Conservation (phyloP, 1,140 invertebrate species). For the Drosophila pseudoananassae region DNA sequence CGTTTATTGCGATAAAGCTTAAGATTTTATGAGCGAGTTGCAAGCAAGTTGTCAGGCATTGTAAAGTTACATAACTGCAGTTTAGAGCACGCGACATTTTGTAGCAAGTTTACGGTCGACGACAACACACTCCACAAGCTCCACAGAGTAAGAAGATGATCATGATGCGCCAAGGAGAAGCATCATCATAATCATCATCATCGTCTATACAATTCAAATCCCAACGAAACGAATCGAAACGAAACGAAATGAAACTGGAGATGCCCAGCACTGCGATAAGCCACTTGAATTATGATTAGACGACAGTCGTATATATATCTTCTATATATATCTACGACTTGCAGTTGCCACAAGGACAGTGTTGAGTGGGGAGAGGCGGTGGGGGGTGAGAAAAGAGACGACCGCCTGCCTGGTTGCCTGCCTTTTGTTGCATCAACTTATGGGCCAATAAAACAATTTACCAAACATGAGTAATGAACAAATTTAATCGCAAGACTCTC, state of each 20-base stretch:
- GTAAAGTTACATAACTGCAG: conserved; percentile 81
- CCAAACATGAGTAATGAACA: conserved; percentile 34
- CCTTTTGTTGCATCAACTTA: conserved; percentile 46
- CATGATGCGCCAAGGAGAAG: neutral
- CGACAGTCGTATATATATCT: conserved; percentile 58
- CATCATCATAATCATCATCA: conserved; percentile 16
- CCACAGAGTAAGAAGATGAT: neutral
- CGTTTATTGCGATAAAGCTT: conserved; percentile 64
- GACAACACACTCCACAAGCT: conserved; percentile 11
- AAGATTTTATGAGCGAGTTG: conserved; percentile 61
- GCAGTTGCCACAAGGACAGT: neutral
- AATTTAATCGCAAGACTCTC: neutral
- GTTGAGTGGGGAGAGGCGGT: neutral
- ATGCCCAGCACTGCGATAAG: conserved; percentile 72
- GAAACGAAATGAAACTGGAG: conserved; percentile 63
- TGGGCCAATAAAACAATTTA: conserved; percentile 41
- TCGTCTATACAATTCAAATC: conserved; percentile 18
- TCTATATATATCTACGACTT: conserved; percentile 19
- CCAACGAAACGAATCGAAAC: conserved; percentile 32
- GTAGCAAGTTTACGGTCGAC: conserved; percentile 76
- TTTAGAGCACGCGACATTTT: conserved; percentile 82
- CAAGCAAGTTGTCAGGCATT: conserved; percentile 74
- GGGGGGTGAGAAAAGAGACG: neutral
- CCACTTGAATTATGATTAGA: conserved; percentile 70
- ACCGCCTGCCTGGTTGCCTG: conserved; percentile 1